Conservation (phyloP, 2,888 invertebrate species). For the Drosophila recens region DNA sequence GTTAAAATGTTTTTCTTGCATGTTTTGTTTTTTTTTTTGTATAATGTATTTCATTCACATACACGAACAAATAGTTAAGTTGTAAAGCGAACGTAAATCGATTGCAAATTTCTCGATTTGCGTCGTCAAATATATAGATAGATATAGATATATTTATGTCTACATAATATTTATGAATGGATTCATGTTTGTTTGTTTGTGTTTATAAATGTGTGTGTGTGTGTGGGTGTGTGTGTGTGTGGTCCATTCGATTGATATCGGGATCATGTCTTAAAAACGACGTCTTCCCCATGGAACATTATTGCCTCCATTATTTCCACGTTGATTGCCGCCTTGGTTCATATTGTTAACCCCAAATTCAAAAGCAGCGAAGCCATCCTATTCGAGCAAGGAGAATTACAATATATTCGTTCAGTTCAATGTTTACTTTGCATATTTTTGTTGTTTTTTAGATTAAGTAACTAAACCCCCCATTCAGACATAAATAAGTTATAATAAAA, state of each 20-base stretch:
- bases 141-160: slow-evolving; percentile 7
- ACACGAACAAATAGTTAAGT: slow-evolving; percentile 2
- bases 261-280: slow-evolving; percentile 82
- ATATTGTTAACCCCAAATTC: slow-evolving; percentile 85
- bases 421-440: slow-evolving; percentile 3
- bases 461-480: slow-evolving; percentile 16
- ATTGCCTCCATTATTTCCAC: slow-evolving; percentile 83
- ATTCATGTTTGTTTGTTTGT: background rate
- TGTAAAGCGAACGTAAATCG: slow-evolving; percentile 6
- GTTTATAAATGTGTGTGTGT: background rate
- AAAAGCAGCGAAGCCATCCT: slow-evolving; percentile 84
- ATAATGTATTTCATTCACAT: slow-evolving; percentile 3
- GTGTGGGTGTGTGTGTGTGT: slow-evolving; percentile 7
- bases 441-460: slow-evolving; percentile 5
- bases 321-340: slow-evolving; percentile 83
- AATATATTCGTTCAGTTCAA: slow-evolving; percentile 71
- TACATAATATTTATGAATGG: slow-evolving; percentile 14
- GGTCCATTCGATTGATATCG: slow-evolving; percentile 30
- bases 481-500: background rate
- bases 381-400: slow-evolving; percentile 70
- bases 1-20: background rate
- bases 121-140: slow-evolving; percentile 3
- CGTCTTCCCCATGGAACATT: slow-evolving; percentile 85
- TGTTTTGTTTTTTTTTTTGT: background rate
- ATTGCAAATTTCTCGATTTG: slow-evolving; percentile 3